Evolutionary conservation across 2,113 vertebrate genomes (phyloP).

Genomic region (Gobius niger): DNA sequence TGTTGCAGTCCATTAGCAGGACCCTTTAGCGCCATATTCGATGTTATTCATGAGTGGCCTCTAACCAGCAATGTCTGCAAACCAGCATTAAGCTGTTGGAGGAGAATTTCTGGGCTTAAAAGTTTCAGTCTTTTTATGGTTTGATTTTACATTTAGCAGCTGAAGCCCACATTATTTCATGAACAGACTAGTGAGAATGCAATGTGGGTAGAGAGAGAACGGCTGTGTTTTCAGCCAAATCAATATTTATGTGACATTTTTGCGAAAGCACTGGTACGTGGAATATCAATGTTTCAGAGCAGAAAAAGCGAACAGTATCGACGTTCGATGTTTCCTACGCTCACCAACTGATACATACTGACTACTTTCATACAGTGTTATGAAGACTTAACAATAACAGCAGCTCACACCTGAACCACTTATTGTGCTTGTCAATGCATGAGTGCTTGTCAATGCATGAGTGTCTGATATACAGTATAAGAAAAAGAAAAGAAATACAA

Average conservation of each 20-base stretch:
- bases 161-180: not conserved
- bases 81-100: not conserved
- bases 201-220: not conserved
- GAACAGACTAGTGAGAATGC: not conserved
- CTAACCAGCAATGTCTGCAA: not conserved
- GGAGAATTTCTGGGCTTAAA: not conserved
- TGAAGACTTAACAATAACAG: no score
- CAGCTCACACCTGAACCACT: no score
- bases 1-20: no score
- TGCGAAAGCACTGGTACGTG: not conserved
- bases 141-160: not conserved
- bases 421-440: no score
- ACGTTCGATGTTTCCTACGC: not conserved
- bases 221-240: not conserved
- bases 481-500: no score
- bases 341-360: not conserved
- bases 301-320: not conserved
- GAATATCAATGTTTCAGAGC: conserved; percentile 6
- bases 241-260: conserved; percentile 2
- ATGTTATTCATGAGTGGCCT: not conserved
- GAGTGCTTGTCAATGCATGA: no score
- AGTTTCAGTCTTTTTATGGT: not conserved
- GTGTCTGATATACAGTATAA: no score
- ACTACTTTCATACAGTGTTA: not conserved
- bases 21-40: no score